Evolutionary conservation across 2,113 vertebrate genomes (phyloP).

Genomic region (Noturus placidus): DNA sequence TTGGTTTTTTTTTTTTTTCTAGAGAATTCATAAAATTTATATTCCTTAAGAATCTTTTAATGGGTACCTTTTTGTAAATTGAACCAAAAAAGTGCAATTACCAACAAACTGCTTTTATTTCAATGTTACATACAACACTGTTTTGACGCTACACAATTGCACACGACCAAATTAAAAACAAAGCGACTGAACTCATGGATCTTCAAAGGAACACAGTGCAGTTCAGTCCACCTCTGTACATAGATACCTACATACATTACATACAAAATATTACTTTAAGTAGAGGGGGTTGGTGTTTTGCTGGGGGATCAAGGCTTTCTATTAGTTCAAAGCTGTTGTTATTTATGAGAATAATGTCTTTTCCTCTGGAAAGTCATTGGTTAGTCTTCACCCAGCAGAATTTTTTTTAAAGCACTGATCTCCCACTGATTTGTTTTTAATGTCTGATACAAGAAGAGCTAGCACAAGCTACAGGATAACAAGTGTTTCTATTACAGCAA

Average conservation of each 20-base stretch:
- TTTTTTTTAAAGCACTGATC: conserved; percentile 30
- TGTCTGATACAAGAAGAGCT: conserved; percentile 47
- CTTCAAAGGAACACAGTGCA: conserved; percentile 66
- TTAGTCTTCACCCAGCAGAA: not conserved
- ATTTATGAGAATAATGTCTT: not conserved
- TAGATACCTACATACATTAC: conserved; percentile 60
- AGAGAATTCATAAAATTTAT: not conserved
- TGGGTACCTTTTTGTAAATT: conserved; percentile 61
- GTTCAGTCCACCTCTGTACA: conserved; percentile 62
- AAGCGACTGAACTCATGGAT: conserved; percentile 74
- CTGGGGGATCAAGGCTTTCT: conserved; percentile 34
- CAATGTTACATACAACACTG: conserved; percentile 74
- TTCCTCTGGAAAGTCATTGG: not conserved
- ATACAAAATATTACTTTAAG: conserved; percentile 62
- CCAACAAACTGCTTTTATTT: conserved; percentile 72
- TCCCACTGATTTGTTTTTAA: conserved; percentile 27
- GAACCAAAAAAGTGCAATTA: conserved; percentile 67
- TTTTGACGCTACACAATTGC: conserved; percentile 74
- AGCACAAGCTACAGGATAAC: conserved; percentile 59
- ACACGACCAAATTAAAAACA: conserved; percentile 67
- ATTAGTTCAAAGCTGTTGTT: conserved; percentile 15
- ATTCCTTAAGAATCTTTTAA: not conserved
- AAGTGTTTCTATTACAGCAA: conserved; percentile 64
- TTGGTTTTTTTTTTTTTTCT: not conserved
- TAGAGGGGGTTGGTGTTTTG: conserved; percentile 48